Base-by-base conservation (phyloP, 2,113 vertebrate species). In the Todiramphus saurophagus region DNA sequence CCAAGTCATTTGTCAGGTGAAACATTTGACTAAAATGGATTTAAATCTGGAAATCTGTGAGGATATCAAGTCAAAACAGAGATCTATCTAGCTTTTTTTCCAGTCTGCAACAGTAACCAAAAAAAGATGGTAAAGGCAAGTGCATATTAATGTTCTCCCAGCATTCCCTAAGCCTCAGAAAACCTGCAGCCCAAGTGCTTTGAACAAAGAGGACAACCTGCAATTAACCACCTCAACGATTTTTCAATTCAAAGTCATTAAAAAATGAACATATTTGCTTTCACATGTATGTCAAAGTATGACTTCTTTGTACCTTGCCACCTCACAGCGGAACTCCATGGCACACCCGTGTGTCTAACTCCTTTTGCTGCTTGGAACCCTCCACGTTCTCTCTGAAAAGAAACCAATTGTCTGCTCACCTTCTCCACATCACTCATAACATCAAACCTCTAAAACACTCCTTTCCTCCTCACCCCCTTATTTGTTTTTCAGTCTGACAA, bases 271-370 rank as follows among this genome's bases (percentile, higher is more conserved):
- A 30, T 16, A 7, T 35, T 62, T 53, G 27, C 48, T 80, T 35
- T 56, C 35, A 41, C 6, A 1, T 7, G 8, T 15, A 30, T 0
- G 0, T 11, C 13, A 16, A 30, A 35, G 35, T 16, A 13, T 4
- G 16, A 16, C 33, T 56, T 10, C 35, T 59, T 33, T 7, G 1
- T 27, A 43, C 14, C 6, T 10, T 16, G 31, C 4, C 23, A 19
- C 46, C 44, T 55, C 41, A 35, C 0, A 0, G 59, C 64, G n/a
- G 9, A 68, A 16, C 13, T 48, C 28, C 25, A 1, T 13, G 12
- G 25, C 73, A 75, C 27, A 19, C 4, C 20, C 23, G 9, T 1
- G 1, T 0, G 0, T 27, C 16, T 24, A 51, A 30, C 20, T 53
- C 10, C 64, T 77, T 33, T 7, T 16, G 48, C 72, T 56, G 31